Evolutionary conservation across 1,140 invertebrate species (phyloP).

Genomic region (Hydropsyche tenuis): DNA sequence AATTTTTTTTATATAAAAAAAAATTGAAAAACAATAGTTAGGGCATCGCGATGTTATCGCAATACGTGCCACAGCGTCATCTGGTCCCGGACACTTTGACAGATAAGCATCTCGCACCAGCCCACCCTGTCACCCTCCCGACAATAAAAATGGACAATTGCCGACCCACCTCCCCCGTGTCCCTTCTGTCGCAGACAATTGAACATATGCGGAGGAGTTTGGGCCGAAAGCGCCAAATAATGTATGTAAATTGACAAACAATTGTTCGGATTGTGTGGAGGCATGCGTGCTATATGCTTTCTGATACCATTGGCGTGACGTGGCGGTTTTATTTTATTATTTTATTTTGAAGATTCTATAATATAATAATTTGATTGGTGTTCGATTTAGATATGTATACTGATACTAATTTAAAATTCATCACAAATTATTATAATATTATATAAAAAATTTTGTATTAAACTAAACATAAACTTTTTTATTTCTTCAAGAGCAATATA

Average conservation of each 20-base stretch:
- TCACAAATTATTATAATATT: too few species aligned
- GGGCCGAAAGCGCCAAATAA: slow-evolving; percentile 36
- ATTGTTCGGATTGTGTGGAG: slow-evolving; percentile 48
- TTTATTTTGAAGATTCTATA: too few species aligned
- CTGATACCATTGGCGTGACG: neutral
- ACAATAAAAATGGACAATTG: neutral
- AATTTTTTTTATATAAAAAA: neutral
- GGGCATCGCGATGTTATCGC: neutral
- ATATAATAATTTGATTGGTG: too few species aligned
- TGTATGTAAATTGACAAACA: slow-evolving; percentile 51
- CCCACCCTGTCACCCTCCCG: neutral
- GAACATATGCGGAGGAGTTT: slow-evolving; percentile 39
- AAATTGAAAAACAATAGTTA: neutral
- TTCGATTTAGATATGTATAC: too few species aligned
- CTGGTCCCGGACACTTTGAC: slow-evolving; percentile 41
- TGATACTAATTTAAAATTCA: too few species aligned
- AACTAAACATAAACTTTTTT: too few species aligned
- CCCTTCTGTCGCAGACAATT: slow-evolving; percentile 43
- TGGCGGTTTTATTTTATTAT: neutral
- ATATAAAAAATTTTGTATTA: too few species aligned
- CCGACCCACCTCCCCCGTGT: neutral
- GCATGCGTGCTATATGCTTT: slow-evolving; percentile 41
- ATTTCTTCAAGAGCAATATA: too few species aligned
- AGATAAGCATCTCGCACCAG: slow-evolving; percentile 38
- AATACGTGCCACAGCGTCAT: slow-evolving; percentile 29